These are phyloP conservation scores for Pelvicachromis taeniatus DNA, from an alignment of 2,113 vertebrate genomes.

Conservation along the genomic window DNA sequence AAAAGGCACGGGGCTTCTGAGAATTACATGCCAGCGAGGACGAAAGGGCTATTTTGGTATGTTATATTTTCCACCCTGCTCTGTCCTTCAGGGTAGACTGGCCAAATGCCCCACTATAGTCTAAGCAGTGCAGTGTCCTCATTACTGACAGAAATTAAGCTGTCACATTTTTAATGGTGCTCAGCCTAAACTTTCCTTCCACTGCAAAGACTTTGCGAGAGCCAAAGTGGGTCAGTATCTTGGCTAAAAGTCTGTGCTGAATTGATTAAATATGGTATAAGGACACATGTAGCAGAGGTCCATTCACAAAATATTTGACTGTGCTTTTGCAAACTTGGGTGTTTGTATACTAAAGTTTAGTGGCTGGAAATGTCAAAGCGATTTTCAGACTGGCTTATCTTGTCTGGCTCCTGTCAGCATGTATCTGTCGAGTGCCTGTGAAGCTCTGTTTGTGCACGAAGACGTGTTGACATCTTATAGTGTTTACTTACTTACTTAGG, in stretches of 20 bases:
- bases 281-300: background rate
- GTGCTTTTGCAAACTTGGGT: background rate
- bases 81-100: conserved; percentile 10
- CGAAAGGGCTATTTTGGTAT: conserved; percentile 22
- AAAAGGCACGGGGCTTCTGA: background rate
- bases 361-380: background rate
- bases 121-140: conserved; percentile 13
- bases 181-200: background rate
- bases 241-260: background rate
- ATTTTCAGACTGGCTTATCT: background rate
- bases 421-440: background rate
- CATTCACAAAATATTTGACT: background rate
- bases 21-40: background rate
- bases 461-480: background rate
- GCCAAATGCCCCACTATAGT: conserved; percentile 10
- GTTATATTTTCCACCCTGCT: conserved; percentile 23
- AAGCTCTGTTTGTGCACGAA: background rate
- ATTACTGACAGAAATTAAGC: conserved; percentile 12
- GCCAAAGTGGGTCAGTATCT: background rate
- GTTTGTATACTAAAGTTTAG: background rate
- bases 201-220: background rate
- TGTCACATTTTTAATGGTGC: background rate
- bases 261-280: background rate
- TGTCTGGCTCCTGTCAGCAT: background rate
- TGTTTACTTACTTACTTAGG: background rate